Base-by-base conservation (phyloP, 2,888 invertebrate species). In the Cerastis leucographa region DNA sequence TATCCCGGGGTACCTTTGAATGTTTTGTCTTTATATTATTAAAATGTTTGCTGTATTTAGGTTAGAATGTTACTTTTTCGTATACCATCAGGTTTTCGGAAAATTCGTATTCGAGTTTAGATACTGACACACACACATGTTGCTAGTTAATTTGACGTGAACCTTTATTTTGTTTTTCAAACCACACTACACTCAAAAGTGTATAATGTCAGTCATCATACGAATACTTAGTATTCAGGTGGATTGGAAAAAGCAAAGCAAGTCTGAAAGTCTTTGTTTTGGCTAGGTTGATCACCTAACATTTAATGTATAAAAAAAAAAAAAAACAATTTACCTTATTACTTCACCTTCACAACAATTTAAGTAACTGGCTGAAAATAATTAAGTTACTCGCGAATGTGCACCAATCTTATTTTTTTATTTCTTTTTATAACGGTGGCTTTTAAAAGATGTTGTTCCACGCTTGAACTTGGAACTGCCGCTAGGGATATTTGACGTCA, bases 401-500 rank as follows among this genome's bases (percentile, higher is more conserved):
- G 71, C 68, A 66, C 64, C 74, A 76, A 75, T 73, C 76, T 83
- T 92, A 90, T 89, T 91, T 92, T 91, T 91, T 91, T 89, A 82
- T 90, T 89, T 88, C 88, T 66, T 89, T 90, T 90, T 90, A 87
- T 86, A 87, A 88, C 86, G 85, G 88, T 85, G 87, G 89, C 91
- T 93, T 93, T 92, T 89, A 88, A 87, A 92, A 92, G 92, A 93
- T 90, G 90, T 92, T 92, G 89, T 92, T 91, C 87, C 87, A 90
- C 87, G 90, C 91, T 94, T 92, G 93, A 95, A 95, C 93, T 94
- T 94, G 88, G 91, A 92, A 90, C 90, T 78, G 94, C 94, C 94
- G 90, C 93, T 90, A 90, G 95, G 95, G 93, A 95, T 94, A 92
- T 94, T 95, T 94, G 94, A 94, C 94, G 95, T 94, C 94, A 94